These are phyloP conservation scores for Gymnothorax javanicus DNA, from an alignment of 2,797 vertebrate species.

Conservation along the genomic window DNA sequence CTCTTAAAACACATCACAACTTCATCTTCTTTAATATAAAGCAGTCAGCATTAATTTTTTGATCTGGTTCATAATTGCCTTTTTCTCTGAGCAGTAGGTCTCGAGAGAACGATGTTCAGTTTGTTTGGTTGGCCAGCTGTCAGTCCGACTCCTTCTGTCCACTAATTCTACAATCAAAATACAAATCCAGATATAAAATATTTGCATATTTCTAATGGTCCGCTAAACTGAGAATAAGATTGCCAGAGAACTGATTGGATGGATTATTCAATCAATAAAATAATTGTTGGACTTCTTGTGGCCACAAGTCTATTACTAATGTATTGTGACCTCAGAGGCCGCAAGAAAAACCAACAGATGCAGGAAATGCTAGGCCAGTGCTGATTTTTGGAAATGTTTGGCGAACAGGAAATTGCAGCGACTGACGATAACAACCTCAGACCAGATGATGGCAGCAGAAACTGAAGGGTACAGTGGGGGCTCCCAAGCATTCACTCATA, in stretches of 20 bases:
- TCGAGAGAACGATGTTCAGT: background rate
- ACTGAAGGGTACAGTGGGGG: background rate
- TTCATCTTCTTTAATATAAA: background rate
- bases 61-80: background rate
- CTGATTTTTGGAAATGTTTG: background rate
- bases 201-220: background rate
- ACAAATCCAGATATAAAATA: background rate
- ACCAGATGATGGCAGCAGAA: conserved; percentile 7
- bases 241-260: background rate
- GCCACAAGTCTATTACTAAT: background rate
- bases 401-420: background rate
- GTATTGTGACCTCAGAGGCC: background rate
- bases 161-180: background rate
- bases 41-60: no score
- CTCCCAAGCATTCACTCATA: background rate
- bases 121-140: background rate
- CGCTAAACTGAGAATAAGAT: background rate
- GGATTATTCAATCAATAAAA: background rate
- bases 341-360: background rate
- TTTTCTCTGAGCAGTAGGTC: background rate
- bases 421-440: background rate
- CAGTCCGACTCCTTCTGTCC: background rate
- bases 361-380: background rate
- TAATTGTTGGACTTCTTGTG: background rate
- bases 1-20: background rate